Base-by-base conservation (phyloP, 2,113 vertebrate genomes). In the Fukomys damarensis region DNA sequence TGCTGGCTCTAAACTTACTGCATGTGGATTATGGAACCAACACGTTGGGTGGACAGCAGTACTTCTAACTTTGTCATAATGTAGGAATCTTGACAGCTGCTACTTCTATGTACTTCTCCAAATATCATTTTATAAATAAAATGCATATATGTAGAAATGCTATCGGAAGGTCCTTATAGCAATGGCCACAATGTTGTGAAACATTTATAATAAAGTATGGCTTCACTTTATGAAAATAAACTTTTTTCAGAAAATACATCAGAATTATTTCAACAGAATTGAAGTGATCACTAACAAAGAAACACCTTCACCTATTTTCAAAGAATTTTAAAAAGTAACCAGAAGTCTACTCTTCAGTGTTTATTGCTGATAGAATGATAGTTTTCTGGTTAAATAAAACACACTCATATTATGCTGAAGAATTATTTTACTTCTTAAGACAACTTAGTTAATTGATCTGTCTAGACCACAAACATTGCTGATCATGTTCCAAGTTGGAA, bases 41-140 rank as follows among this genome's bases (percentile, higher is more conserved):
- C 19, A 92, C 77, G 70, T 89, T 83, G 70, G 89, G 83, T 59
- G 83, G 61, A n/a, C 88, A 93, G 74, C 10, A 72, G 20, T 95
- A 96, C 96, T 98, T 93, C 76, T 17, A 97, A 17, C 76, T 93
- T 70, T 95, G 63, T 90, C 80, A 82, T 85, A 56, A 95, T 96
- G 72, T 22, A 97, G 90, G 87, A 97, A 97, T 97, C 97, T 59
- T 92, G 95, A 98, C 96, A 98, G 97, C 96, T 98, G 97, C 88
- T 97, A 68, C 92, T 96, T 96, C 89, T 94, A 84, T 97, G 91
- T 82, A 58, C 72, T 95, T 98, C 83, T 12, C 41, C 61, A 97
- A 98, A 94, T 93, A 76, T 85, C 96, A 85, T 92, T 95, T 96
- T 74, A 91, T 26, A 96, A 41, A 59, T 35, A 35, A 84, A 96